phyloP scores from a whole-genome alignment of 2,888 invertebrate species.

The Choreutis nemorana region DNA sequence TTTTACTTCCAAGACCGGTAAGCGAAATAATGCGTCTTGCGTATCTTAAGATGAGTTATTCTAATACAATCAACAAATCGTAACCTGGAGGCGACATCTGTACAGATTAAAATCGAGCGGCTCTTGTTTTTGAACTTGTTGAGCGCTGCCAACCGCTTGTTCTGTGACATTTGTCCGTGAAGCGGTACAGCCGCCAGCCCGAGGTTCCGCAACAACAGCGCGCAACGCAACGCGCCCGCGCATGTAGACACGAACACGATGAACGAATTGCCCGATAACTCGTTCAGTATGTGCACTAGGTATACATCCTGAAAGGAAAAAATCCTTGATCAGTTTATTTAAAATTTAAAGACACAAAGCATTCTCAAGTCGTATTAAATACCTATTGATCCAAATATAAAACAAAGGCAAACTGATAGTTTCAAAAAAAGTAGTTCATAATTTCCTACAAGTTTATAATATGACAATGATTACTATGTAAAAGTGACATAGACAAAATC shows the following conservation, averaged over 20 bases:
- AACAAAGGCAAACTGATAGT: not conserved
- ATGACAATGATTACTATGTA: not conserved
- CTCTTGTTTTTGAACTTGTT: slow-evolving; percentile 96
- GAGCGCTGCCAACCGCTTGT: slow-evolving; percentile 91
- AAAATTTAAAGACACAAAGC: not conserved
- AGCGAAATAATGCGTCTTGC: too few species aligned
- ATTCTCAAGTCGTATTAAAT: not conserved
- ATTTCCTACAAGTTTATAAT: not conserved
- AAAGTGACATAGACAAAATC: not conserved
- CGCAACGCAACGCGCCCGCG: slow-evolving; percentile 87
- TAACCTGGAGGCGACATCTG: slow-evolving; percentile 96
- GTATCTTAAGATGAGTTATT: too few species aligned
- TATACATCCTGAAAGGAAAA: slow-evolving; percentile 82
- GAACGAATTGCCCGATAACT: slow-evolving; percentile 93
- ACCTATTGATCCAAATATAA: too few species aligned
- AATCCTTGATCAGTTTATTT: not conserved
- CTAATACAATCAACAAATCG: too few species aligned
- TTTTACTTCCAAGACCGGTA: too few species aligned
- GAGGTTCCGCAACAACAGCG: slow-evolving; percentile 87
- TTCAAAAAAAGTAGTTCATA: not conserved
- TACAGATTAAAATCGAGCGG: slow-evolving; percentile 95
- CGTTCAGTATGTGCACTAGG: slow-evolving; percentile 93
- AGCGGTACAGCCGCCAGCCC: slow-evolving; percentile 95
- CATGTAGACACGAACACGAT: slow-evolving; percentile 98
- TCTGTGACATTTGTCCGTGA: slow-evolving; percentile 99